phyloP scores from a whole-genome alignment of 2,797 vertebrate species.

The Protonibea diacanthus region DNA sequence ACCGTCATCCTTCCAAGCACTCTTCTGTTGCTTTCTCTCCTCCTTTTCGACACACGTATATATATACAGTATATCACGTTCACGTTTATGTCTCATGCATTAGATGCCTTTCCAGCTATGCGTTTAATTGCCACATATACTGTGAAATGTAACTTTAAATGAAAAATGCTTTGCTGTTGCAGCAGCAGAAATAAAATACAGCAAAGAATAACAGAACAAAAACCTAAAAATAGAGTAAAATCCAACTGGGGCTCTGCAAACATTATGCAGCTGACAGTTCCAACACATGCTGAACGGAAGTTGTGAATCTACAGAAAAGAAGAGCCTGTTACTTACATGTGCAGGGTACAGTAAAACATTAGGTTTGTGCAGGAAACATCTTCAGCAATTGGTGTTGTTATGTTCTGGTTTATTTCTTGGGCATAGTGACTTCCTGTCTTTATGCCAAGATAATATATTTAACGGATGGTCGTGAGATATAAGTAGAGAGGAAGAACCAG shows the following conservation, averaged over 20 bases:
- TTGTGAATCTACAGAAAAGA: slow-evolving; percentile 40
- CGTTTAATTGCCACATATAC: slow-evolving; percentile 12
- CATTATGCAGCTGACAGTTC: slow-evolving; percentile 44
- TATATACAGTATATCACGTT: slow-evolving; percentile 3
- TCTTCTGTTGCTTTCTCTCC: slow-evolving; percentile 13
- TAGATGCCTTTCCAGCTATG: slow-evolving; percentile 16
- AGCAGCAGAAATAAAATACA: slow-evolving; percentile 30
- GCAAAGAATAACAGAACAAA: slow-evolving; percentile 40
- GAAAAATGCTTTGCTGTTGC: slow-evolving; percentile 26
- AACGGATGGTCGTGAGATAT: not conserved
- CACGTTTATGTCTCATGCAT: slow-evolving; percentile 13
- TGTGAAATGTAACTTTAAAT: slow-evolving; percentile 25
- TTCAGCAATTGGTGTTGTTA: not conserved
- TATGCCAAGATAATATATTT: not conserved
- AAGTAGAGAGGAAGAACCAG: slow-evolving; percentile 88
- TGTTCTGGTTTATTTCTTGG: not conserved
- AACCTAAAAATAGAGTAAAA: slow-evolving; percentile 59
- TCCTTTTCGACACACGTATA: not conserved
- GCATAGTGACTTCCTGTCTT: not conserved
- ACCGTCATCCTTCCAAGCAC: slow-evolving; percentile 34
- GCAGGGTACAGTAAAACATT: slow-evolving; percentile 29
- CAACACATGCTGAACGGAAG: slow-evolving; percentile 51
- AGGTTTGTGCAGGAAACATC: not conserved
- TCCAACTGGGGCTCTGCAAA: slow-evolving; percentile 47
- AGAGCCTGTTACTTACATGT: slow-evolving; percentile 26